phyloP scores from a whole-genome alignment of 2,888 invertebrate species.

The Automeris io region DNA sequence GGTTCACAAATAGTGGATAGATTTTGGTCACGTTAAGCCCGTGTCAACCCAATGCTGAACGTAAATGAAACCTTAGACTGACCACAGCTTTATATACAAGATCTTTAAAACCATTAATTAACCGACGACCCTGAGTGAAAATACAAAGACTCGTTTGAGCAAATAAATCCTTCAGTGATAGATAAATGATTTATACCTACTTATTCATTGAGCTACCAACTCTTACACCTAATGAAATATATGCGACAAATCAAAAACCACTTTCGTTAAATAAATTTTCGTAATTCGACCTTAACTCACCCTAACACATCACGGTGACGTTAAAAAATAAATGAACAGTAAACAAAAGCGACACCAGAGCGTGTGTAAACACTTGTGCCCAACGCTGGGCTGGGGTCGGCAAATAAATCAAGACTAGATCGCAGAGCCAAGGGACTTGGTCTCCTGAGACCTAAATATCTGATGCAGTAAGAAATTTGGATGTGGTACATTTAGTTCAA shows the following conservation, averaged over 20 bases:
- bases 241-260: conserved; percentile 14
- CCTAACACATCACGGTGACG: neutral
- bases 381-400: conserved; percentile 18
- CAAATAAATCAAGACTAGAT: conserved; percentile 57
- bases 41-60: no score
- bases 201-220: no score
- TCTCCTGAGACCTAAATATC: conserved; percentile 35
- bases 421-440: conserved; percentile 29
- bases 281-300: conserved; percentile 7
- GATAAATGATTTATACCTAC: no score
- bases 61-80: no score
- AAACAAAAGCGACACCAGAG: conserved; percentile 20
- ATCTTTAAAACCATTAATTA: no score
- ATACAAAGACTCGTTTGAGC: no score
- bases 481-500: conserved; percentile 18
- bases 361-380: conserved; percentile 14
- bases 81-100: no score
- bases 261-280: neutral
- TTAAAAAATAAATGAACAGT: conserved; percentile 16
- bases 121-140: no score
- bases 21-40: no score
- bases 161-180: no score
- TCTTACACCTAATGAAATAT: no score
- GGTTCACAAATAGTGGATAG: no score
- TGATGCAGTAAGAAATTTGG: conserved; percentile 10